These are phyloP conservation scores for Pogonocherus hispidulus DNA, from an alignment of 2,888 invertebrate genomes.

Conservation along the genomic window DNA sequence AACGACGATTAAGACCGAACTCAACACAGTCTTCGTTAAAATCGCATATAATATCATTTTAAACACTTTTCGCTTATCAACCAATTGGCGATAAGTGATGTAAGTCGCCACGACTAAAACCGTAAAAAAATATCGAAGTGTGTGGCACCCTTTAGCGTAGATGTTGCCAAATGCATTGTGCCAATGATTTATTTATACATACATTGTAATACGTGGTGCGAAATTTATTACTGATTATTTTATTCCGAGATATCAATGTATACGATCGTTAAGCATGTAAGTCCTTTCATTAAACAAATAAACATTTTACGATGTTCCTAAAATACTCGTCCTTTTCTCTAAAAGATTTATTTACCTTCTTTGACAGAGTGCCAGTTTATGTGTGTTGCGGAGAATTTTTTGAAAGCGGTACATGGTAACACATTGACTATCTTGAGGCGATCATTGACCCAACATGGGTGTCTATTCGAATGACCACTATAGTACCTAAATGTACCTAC, in stretches of 20 bases:
- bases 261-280: slow-evolving; percentile 36
- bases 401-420: slow-evolving; percentile 28
- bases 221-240: slow-evolving; percentile 38
- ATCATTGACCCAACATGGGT: slow-evolving; percentile 34
- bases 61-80: too few relatives aligned
- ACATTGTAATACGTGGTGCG: slow-evolving; percentile 19
- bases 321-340: slow-evolving; percentile 32
- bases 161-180: not conserved
- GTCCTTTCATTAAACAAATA: slow-evolving; percentile 33
- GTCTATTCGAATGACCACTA: not conserved
- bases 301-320: slow-evolving; percentile 36
- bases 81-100: too few relatives aligned
- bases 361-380: slow-evolving; percentile 27
- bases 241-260: slow-evolving; percentile 32
- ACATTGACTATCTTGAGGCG: slow-evolving; percentile 26
- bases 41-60: too few relatives aligned
- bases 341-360: slow-evolving; percentile 35
- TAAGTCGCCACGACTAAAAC: too few relatives aligned
- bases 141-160: too few relatives aligned
- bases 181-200: slow-evolving; percentile 7
- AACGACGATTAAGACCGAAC: too few relatives aligned
- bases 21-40: too few relatives aligned
- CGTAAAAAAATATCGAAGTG: too few relatives aligned
- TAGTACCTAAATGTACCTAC: slow-evolving; percentile 27
- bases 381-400: slow-evolving; percentile 32